These are phyloP conservation scores for Clarias gariepinus DNA, from an alignment of 2,113 vertebrate species.

Conservation along the genomic window DNA sequence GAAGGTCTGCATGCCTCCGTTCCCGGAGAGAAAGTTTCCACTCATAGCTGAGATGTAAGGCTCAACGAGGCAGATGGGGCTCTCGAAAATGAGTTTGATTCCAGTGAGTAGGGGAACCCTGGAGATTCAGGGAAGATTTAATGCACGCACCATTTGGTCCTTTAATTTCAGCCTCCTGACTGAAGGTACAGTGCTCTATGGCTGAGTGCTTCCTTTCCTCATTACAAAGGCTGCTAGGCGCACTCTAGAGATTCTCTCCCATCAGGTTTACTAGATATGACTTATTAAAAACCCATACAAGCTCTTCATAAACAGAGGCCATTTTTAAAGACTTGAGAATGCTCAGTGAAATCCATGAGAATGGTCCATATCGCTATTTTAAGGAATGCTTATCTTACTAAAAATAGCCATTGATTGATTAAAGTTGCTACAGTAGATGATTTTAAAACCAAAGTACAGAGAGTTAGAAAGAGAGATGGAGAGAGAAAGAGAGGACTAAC, in stretches of 20 bases:
- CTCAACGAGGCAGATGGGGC: conserved; percentile 61
- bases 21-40: conserved; percentile 50
- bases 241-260: conserved; percentile 68
- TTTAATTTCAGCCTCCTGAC: conserved; percentile 79
- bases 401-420: neutral
- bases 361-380: neutral
- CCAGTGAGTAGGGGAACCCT: conserved; percentile 64
- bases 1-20: conserved; percentile 42
- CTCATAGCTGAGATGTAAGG: conserved; percentile 49
- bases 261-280: conserved; percentile 68
- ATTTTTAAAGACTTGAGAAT: conserved; percentile 11
- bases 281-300: conserved; percentile 69
- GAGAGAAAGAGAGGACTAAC: neutral
- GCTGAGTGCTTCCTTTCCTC: conserved; percentile 72
- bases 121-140: conserved; percentile 72
- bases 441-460: neutral
- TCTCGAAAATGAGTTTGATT: conserved; percentile 63
- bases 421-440: neutral
- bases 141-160: conserved; percentile 76
- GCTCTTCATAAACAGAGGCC: conserved; percentile 60
- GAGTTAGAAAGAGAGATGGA: neutral
- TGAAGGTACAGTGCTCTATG: conserved; percentile 68
- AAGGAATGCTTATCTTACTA: neutral
- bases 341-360: neutral
- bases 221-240: conserved; percentile 76